Base-by-base conservation (phyloP, 1,140 invertebrate genomes). In the Panagrolaimus sp. region DNA sequence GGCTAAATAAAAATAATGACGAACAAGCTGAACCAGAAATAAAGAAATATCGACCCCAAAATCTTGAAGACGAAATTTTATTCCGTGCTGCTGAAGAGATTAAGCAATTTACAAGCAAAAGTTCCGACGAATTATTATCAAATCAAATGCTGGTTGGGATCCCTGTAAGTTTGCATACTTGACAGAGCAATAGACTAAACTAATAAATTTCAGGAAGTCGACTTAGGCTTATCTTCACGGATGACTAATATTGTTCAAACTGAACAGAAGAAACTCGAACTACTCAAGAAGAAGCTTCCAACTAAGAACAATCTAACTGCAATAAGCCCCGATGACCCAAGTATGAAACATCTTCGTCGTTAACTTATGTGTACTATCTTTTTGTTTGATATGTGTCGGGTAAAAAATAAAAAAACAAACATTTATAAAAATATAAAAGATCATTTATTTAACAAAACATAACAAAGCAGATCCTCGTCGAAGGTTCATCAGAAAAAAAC, bases 111-210 rank as follows among this genome's bases (percentile, higher is more conserved):
- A 52, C 47, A n/a, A 75, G 76, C 52, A 91, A 92, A 71, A 87
- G 87, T 70, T 94, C 91, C 17, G 95, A 98, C 85, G 96, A 98
- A 86, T 97, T 98, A 92, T 89, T 99, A 74, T 98, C 94, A 7
- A 97, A 97, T 88, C 96, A 98, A 87, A 98, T 99, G 96, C 86
- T 99, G 2, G 96, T 92, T 83, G 96, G 96, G 67, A 99, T 99
- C 73, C 96, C 96, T n/a, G n/a, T n/a, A n/a, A n/a, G n/a, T n/a
- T n/a, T n/a, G n/a, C n/a, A n/a, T n/a, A n/a, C n/a, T n/a, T n/a
- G n/a, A n/a, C n/a, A n/a, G n/a, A n/a, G n/a, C n/a, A n/a, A n/a
- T n/a, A n/a, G n/a, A n/a, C n/a, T n/a, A n/a, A n/a, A n/a, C n/a
- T n/a, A n/a, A n/a, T n/a, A n/a, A n/a, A n/a, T n/a, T n/a, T n/a